Evolutionary conservation across 2,797 vertebrate species (phyloP).

Genomic region (Pteronotus mesoamericanus): DNA sequence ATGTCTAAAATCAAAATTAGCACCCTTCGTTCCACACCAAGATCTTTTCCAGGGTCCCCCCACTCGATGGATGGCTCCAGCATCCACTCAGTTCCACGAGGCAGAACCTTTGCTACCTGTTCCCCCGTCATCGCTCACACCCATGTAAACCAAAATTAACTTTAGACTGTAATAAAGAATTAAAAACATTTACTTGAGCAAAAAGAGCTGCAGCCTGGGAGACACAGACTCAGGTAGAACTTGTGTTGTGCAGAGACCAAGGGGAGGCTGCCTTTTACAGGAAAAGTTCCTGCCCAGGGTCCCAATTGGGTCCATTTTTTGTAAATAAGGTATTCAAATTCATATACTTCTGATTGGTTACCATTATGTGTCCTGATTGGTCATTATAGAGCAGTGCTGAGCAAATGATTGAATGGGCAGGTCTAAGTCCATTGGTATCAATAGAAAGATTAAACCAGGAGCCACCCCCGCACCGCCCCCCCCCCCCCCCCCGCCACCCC

Average conservation of each 20-base stretch:
- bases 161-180: background rate
- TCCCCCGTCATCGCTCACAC: too few species aligned
- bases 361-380: background rate
- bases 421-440: too few species aligned
- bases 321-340: background rate
- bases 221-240: background rate
- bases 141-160: background rate
- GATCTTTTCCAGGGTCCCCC: background rate
- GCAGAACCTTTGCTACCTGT: background rate
- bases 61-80: background rate
- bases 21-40: background rate
- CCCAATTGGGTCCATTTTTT: background rate
- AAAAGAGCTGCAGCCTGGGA: background rate
- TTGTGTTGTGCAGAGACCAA: background rate
- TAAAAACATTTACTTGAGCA: background rate
- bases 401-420: background rate
- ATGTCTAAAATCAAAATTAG: background rate
- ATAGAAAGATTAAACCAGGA: background rate
- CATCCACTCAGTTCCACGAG: background rate
- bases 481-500: background rate
- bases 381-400: background rate
- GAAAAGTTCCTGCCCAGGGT: background rate
- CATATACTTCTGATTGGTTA: background rate
- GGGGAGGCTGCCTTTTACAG: background rate
- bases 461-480: too few species aligned